phyloP scores from a whole-genome alignment of 2,797 vertebrate species.

The Monodelphis domestica region DNA sequence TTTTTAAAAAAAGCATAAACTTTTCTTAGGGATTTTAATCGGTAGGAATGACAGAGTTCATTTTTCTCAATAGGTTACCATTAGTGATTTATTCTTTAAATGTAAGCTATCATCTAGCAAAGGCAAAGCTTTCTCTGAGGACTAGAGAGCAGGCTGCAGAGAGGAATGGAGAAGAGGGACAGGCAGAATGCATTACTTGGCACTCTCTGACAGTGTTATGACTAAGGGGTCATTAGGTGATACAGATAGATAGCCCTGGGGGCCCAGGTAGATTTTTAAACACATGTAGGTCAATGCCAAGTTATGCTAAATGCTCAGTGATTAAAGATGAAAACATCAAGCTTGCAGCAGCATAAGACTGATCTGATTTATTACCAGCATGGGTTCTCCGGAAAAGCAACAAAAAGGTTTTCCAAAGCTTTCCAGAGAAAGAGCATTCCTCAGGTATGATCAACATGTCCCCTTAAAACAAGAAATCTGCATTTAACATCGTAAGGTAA shows the following conservation, averaged over 20 bases:
- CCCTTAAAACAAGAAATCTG: constrained; percentile 28
- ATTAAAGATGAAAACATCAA: constrained; percentile 21
- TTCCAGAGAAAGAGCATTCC: constrained; percentile 47
- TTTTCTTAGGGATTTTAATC: constrained; percentile 34
- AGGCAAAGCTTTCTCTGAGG: constrained; percentile 21
- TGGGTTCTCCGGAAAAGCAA: not conserved
- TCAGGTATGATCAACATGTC: not conserved
- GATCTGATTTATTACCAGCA: constrained; percentile 20
- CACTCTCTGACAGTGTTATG: not conserved
- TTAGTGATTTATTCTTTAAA: not conserved
- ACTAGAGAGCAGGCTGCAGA: not conserved
- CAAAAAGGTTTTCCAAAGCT: constrained; percentile 43
- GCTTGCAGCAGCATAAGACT: constrained; percentile 3
- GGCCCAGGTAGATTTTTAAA: constrained; percentile 35
- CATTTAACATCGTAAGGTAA: constrained; percentile 50
- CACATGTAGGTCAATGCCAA: not conserved
- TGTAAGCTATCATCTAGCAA: not conserved
- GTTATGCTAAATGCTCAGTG: not conserved
- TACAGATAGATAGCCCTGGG: not conserved
- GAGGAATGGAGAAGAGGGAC: not conserved
- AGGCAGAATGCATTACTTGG: not conserved
- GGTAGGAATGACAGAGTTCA: constrained; percentile 47
- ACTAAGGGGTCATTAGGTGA: not conserved
- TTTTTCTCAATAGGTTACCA: not conserved
- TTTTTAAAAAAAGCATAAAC: not conserved